Percentiles rank a stretch among this genome's conserved stretches.
Evolutionary conservation across 1,140 invertebrate species (phyloP).

Genomic region (Gonatopus flavifemur): DNA sequence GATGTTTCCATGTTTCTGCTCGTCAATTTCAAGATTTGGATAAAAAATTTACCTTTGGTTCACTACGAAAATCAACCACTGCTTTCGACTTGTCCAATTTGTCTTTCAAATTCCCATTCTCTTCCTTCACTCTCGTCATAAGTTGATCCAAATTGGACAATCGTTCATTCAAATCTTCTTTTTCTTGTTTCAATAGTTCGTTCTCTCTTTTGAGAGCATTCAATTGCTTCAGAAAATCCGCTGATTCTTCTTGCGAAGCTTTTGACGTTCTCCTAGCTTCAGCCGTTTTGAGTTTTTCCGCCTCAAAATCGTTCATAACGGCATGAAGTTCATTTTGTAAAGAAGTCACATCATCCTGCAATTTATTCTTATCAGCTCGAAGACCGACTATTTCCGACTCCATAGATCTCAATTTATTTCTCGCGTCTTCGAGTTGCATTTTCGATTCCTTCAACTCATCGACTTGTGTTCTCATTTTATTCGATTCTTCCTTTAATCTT

Average conservation of each 20-base stretch:
- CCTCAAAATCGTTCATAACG: constrained; percentile 16
- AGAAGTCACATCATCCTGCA: constrained; percentile 9
- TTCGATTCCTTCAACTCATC: constrained; percentile 19
- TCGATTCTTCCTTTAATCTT: constrained; percentile 3
- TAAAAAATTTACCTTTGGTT: too few relatives aligned
- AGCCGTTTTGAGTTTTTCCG: constrained; percentile 15
- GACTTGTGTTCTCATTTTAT: constrained; percentile 10
- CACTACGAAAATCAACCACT: too few relatives aligned
- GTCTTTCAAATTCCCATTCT: neutral
- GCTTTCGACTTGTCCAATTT: constrained; percentile 6
- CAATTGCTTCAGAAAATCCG: constrained; percentile 5
- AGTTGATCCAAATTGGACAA: constrained; percentile 8
- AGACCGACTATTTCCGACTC: constrained; percentile 15
- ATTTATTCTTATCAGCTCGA: constrained; percentile 12
- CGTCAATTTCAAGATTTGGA: too few relatives aligned
- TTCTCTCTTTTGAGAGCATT: constrained; percentile 3
- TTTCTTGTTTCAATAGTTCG: constrained; percentile 6
- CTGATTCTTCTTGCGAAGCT: constrained; percentile 11
- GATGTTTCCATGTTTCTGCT: too few relatives aligned
- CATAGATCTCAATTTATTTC: constrained; percentile 15
- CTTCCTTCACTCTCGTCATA: neutral
- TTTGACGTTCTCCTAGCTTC: constrained; percentile 19
- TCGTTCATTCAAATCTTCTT: constrained; percentile 4
- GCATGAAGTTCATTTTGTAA: constrained; percentile 14
- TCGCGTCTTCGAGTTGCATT: constrained; percentile 10